Evolutionary conservation across 2,113 vertebrate genomes (phyloP), one percentile per base, ranked within the genome.

Genomic region (Butastur rufipennis): DNA sequence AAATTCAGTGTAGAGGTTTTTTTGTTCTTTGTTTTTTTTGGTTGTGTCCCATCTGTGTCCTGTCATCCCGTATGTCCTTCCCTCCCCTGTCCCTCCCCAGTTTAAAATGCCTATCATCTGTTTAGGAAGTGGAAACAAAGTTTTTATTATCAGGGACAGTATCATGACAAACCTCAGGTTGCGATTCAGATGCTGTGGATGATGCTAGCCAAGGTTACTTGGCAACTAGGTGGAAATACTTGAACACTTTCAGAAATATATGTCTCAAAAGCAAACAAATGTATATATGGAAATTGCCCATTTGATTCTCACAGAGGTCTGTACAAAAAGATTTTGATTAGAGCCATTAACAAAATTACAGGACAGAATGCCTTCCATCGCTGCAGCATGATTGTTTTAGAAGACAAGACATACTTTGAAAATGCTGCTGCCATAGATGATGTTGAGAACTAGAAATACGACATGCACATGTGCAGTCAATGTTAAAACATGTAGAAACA

Each of bases 401-500:
- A 32, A 34, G 50, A 22, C 0, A 3, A 68, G 48, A 19, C 15
- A 4, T 12, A 45, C 61, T 27, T 70, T 42, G 61, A 8, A 42
- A 34, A 2, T 16, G 31, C 40, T 20, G 20, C 42, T 42, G 38
- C 31, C 0, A 0, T 12, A 29, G 63, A 5, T 26, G 43, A 10
- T 36, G 25, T 7, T 74, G 38, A 42, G 48, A 65, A 9, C 6
- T 4, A 2, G 17, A n/a, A 55, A 19, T 32, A 4, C 1, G 34
- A 20, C 2, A 0, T 8, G 9, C 4, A 1, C 4, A 1, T 19
- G 38, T 55, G 14, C n/a, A 85, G 23, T 13, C 53, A 4, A 3
- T 6, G 34, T 9, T 32, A 19, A 38, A 50, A 11, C 8, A 1
- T 2, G 15, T 9, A 25, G 40, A 52, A 70, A 20, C 2, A 7